Evolutionary conservation across 2,888 invertebrate genomes (phyloP).

Genomic region (Platycheirus albimanus): DNA sequence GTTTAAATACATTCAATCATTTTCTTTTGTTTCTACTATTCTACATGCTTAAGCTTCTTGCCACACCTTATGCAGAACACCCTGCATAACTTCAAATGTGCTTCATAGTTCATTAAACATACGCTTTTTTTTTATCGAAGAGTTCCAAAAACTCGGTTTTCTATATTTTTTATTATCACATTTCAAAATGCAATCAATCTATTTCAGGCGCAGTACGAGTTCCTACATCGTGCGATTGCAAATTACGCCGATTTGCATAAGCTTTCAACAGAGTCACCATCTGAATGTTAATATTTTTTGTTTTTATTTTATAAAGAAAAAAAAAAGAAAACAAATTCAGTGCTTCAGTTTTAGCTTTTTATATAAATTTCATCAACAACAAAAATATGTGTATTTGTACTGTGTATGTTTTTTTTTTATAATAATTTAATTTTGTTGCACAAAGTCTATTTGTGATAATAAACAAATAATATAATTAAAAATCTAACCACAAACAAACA

Average conservation of each 20-base stretch:
- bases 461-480: constrained; percentile 34
- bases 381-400: constrained; percentile 59
- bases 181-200: background rate
- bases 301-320: constrained; percentile 50
- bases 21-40: too few species aligned
- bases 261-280: constrained; percentile 82
- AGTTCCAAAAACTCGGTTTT: background rate
- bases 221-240: constrained; percentile 94
- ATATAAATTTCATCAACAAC: constrained; percentile 36
- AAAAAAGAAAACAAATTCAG: too few species aligned
- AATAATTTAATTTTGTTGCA: constrained; percentile 57
- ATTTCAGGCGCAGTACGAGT: constrained; percentile 93
- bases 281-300: constrained; percentile 75
- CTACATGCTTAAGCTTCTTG: too few species aligned
- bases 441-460: constrained; percentile 70
- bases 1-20: too few species aligned
- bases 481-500: constrained; percentile 9
- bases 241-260: constrained; percentile 95
- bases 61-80: too few species aligned
- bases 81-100: too few species aligned
- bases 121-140: too few species aligned
- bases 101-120: too few species aligned
- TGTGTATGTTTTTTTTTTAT: constrained; percentile 45
- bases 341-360: constrained; percentile 54
- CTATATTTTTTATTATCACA: background rate